A percentile compares a stretch with the other conserved stretches of the same genome.
Evolutionary conservation across 2,888 invertebrate genomes (phyloP).

Genomic region (Oscheius sp.): DNA sequence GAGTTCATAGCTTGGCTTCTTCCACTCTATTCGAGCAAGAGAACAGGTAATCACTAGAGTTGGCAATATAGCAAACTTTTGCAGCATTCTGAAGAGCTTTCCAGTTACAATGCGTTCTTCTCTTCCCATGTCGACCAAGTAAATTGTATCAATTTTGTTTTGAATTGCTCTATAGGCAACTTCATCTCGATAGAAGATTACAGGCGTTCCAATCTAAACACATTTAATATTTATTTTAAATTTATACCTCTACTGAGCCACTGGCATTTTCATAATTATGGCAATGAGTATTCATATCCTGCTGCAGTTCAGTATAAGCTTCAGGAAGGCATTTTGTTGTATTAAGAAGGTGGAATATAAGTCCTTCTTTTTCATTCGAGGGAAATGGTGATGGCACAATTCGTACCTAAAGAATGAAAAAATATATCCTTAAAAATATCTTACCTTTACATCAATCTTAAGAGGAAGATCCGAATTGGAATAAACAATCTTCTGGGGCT

Average conservation of each 20-base stretch:
- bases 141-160: conserved; percentile 1
- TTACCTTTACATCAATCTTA: neutral
- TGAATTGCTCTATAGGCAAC: conserved; percentile 20
- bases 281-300: conserved; percentile 17
- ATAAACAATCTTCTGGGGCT: neutral
- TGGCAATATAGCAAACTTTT: conserved; percentile 11
- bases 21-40: conserved; percentile 14
- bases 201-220: conserved; percentile 6
- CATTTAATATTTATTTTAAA: neutral
- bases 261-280: neutral
- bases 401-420: neutral
- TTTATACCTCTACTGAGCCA: conserved; percentile 3
- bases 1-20: neutral
- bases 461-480: neutral
- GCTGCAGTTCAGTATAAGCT: conserved; percentile 14
- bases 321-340: neutral
- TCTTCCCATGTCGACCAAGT: conserved; percentile 19
- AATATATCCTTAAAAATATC: neutral
- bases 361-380: conserved; percentile 1
- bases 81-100: conserved; percentile 7
- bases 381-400: conserved; percentile 16
- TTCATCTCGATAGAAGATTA: conserved; percentile 1
- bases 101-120: neutral
- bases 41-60: conserved; percentile 2
- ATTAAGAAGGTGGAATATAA: conserved; percentile 14